Percentiles rank a stretch among this genome's conserved stretches.
Evolutionary conservation across 37 sponge, comb jelly and placozoan genomes (phyloP).

Genomic region (Agelas oroides): DNA sequence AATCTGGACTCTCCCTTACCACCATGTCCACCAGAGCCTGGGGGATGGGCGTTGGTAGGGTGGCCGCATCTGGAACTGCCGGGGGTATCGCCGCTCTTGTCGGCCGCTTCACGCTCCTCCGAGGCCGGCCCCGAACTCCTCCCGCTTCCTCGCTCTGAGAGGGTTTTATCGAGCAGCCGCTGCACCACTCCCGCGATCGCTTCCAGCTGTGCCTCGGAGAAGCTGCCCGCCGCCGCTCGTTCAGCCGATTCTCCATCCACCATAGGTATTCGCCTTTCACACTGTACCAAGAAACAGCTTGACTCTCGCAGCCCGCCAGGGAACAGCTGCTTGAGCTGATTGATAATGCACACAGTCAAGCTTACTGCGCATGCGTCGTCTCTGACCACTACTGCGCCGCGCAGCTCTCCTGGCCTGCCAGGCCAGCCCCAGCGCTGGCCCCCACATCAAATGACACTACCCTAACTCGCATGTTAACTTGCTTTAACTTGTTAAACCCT

Average conservation of each 20-base stretch:
- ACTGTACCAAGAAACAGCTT: too few relatives aligned
- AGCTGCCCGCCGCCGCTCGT: background rate
- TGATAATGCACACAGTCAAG: too few relatives aligned
- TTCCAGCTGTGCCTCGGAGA: background rate
- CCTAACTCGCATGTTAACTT: too few relatives aligned
- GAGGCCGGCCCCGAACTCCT: background rate
- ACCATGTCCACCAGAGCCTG: constrained; percentile 20
- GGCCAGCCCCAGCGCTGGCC: too few relatives aligned
- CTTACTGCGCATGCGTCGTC: too few relatives aligned
- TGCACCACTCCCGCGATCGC: background rate
- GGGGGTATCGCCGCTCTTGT: background rate
- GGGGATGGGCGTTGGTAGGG: constrained; percentile 2
- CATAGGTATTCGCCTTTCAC: too few relatives aligned
- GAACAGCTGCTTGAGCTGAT: too few relatives aligned
- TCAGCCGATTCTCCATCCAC: background rate
- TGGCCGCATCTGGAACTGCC: background rate
- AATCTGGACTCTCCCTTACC: background rate
- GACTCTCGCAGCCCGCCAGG: too few relatives aligned
- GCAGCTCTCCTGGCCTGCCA: too few relatives aligned
- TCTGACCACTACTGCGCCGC: too few relatives aligned
- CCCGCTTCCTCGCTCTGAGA: background rate
- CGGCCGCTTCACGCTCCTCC: background rate
- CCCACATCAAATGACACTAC: too few relatives aligned
- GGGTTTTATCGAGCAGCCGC: background rate
- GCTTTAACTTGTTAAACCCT: too few relatives aligned